Conservation (phyloP, 2,113 vertebrate genomes). For the Embiotoca jacksoni region DNA sequence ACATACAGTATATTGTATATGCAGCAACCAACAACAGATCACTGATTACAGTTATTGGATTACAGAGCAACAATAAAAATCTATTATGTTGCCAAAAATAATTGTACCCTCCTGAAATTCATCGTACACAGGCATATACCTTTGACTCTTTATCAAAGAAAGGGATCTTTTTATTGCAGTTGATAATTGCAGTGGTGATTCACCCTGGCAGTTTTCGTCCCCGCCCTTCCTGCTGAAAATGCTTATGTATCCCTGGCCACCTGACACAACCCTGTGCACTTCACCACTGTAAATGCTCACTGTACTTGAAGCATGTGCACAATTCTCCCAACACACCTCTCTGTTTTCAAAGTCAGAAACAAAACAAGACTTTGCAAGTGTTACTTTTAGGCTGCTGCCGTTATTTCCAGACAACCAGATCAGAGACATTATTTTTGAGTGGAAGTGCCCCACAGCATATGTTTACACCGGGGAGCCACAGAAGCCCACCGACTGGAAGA, state of each 20-base stretch:
- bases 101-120: not conserved
- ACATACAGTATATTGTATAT: slow-evolving; percentile 1
- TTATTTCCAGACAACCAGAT: slow-evolving; percentile 46
- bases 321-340: slow-evolving; percentile 11
- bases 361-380: slow-evolving; percentile 18
- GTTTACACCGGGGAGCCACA: slow-evolving; percentile 9
- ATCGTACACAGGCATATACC: not conserved
- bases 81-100: not conserved
- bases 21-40: slow-evolving; percentile 2
- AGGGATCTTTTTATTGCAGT: not conserved
- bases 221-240: not conserved
- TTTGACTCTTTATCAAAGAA: not conserved
- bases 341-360: slow-evolving; percentile 20
- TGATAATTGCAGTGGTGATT: slow-evolving; percentile 11
- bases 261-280: not conserved
- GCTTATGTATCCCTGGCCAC: not conserved
- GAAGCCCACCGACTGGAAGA: slow-evolving; percentile 13
- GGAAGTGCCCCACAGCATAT: slow-evolving; percentile 6
- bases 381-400: slow-evolving; percentile 20
- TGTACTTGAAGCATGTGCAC: slow-evolving; percentile 1
- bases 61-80: slow-evolving; percentile 8
- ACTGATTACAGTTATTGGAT: not conserved
- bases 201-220: not conserved
- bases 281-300: slow-evolving; percentile 3
- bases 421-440: slow-evolving; percentile 33